Percentiles rank a stretch among this genome's conserved stretches.
Evolutionary conservation across 2,888 invertebrate genomes (phyloP).

Genomic region (Drosophila paucipuncta): DNA sequence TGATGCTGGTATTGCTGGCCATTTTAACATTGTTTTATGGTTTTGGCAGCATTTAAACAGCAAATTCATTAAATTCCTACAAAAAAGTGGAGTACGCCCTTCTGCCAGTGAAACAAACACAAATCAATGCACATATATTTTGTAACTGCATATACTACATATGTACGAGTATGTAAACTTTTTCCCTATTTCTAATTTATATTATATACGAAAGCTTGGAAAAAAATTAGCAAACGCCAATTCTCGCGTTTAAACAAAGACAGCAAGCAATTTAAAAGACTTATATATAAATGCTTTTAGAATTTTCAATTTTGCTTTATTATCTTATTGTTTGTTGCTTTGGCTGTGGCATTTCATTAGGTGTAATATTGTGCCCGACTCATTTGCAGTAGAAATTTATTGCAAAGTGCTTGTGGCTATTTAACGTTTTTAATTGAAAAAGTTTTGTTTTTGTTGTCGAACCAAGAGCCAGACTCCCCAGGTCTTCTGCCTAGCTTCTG

Average conservation of each 20-base stretch:
- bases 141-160: not conserved
- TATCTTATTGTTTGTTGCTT: slow-evolving; percentile 30
- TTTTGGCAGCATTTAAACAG: slow-evolving; percentile 66
- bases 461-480: slow-evolving; percentile 24
- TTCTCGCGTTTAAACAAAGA: not conserved
- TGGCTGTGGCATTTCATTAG: slow-evolving; percentile 50
- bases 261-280: slow-evolving; percentile 13
- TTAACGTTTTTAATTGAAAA: slow-evolving; percentile 75
- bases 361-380: slow-evolving; percentile 58
- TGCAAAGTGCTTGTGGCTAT: slow-evolving; percentile 72
- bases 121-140: slow-evolving; percentile 16
- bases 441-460: slow-evolving; percentile 69
- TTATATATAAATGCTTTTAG: slow-evolving; percentile 13
- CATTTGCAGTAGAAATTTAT: slow-evolving; percentile 64
- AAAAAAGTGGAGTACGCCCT: slow-evolving; percentile 40
- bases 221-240: not conserved
- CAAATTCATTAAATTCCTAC: slow-evolving; percentile 63
- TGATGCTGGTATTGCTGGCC: slow-evolving; percentile 39
- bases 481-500: slow-evolving; percentile 18
- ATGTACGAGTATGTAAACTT: not conserved
- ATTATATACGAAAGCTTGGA: not conserved
- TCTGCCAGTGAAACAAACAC: slow-evolving; percentile 25
- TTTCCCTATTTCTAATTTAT: not conserved
- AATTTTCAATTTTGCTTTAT: slow-evolving; percentile 42
- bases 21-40: slow-evolving; percentile 65